These are phyloP conservation scores for Amphilophus citrinellus DNA, from an alignment of 2,113 vertebrate species.

Conservation along the genomic window DNA sequence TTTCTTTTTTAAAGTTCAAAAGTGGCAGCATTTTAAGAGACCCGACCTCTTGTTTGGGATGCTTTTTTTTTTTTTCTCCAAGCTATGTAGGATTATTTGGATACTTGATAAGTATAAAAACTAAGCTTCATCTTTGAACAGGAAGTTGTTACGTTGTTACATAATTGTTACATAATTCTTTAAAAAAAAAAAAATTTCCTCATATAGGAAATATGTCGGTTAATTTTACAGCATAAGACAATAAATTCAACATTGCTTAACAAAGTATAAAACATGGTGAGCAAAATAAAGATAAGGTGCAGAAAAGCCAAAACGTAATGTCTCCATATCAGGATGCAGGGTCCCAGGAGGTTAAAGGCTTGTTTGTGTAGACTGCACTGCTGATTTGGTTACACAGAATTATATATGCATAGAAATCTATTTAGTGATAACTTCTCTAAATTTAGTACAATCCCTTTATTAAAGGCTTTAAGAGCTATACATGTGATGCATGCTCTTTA, in stretches of 20 bases:
- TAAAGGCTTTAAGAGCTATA: background rate
- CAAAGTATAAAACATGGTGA: no score
- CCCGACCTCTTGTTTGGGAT: background rate
- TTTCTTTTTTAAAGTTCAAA: no score
- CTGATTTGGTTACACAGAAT: accelerated
- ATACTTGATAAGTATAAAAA: background rate
- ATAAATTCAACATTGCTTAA: no score
- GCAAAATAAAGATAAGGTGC: no score
- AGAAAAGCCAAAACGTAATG: no score
- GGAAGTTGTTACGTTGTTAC: slow-evolving; percentile 10
- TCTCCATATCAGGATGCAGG: no score
- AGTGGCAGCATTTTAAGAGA: background rate
- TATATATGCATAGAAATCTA: no score
- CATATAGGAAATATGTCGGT: no score
- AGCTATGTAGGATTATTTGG: background rate
- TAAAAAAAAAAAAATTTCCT: background rate
- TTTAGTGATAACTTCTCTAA: background rate
- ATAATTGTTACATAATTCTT: background rate
- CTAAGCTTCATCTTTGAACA: background rate
- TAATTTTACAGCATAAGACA: no score
- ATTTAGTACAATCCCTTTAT: background rate
- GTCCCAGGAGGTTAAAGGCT: background rate
- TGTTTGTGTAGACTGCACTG: background rate
- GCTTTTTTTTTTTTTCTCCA: no score
- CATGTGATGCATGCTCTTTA: accelerated